Conservation (phyloP, 2,888 invertebrate genomes). For the Exephanes ischioxanthus region DNA sequence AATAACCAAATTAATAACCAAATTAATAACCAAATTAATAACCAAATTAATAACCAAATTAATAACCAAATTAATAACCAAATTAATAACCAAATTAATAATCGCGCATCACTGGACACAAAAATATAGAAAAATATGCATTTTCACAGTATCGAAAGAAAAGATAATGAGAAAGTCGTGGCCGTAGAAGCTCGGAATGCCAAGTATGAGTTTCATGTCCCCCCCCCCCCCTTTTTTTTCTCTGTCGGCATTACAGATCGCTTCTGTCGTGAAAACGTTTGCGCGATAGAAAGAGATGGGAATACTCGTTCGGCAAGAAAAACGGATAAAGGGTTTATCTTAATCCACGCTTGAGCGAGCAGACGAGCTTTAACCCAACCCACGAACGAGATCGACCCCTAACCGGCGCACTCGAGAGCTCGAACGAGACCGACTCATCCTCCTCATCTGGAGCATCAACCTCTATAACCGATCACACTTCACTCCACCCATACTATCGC, state of each 20-base stretch:
- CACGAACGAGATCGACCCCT: slow-evolving; percentile 68
- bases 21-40: too few species aligned
- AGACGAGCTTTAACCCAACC: slow-evolving; percentile 78
- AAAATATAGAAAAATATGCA: background rate
- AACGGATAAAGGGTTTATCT: slow-evolving; percentile 84
- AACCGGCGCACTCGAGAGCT: slow-evolving; percentile 69
- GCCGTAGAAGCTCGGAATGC: background rate
- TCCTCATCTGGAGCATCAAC: slow-evolving; percentile 67
- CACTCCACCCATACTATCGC: slow-evolving; percentile 75
- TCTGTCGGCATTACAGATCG: slow-evolving; percentile 17
- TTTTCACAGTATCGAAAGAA: background rate
- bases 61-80: too few species aligned
- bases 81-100: too few species aligned
- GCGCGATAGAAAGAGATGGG: slow-evolving; percentile 69
- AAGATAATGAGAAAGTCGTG: background rate
- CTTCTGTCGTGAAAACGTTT: slow-evolving; percentile 13
- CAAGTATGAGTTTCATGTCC: slow-evolving; percentile 12
- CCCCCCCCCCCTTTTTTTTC: background rate
- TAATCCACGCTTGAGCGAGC: slow-evolving; percentile 83
- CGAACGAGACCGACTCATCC: slow-evolving; percentile 65
- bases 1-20: too few species aligned
- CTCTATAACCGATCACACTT: slow-evolving; percentile 82
- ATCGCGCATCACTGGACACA: too few species aligned
- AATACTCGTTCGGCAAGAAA: slow-evolving; percentile 81
- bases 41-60: too few species aligned